phyloP scores from a whole-genome alignment of 2,888 invertebrate genomes.

The Dendrolimus pini region DNA sequence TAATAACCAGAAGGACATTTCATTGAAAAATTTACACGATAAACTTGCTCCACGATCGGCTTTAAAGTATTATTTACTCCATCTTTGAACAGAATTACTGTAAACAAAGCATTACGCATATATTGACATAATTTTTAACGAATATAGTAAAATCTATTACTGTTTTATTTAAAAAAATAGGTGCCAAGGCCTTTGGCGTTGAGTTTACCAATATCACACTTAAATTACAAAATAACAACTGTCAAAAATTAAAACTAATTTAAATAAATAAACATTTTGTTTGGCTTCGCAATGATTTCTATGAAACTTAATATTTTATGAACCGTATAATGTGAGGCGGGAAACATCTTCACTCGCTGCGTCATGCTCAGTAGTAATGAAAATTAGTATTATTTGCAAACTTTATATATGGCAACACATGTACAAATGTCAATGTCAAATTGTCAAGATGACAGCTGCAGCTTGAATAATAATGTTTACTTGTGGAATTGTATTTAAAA shows the following conservation, averaged over 20 bases:
- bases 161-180: conserved; percentile 18
- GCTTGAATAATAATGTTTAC: too few species aligned
- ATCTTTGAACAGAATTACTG: conserved; percentile 27
- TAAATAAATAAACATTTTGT: too few species aligned
- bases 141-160: background rate
- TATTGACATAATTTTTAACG: background rate
- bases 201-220: conserved; percentile 26
- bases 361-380: too few species aligned
- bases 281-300: too few species aligned
- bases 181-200: conserved; percentile 20
- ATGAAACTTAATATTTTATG: too few species aligned
- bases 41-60: conserved; percentile 19
- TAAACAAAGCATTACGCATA: conserved; percentile 7
- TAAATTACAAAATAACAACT: conserved; percentile 28
- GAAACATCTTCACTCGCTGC: too few species aligned
- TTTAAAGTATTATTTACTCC: conserved; percentile 20
- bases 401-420: too few species aligned
- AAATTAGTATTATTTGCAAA: too few species aligned
- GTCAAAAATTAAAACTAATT: conserved; percentile 9
- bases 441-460: too few species aligned
- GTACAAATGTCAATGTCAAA: too few species aligned
- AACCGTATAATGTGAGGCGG: too few species aligned
- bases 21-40: conserved; percentile 27
- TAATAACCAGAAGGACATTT: conserved; percentile 38
- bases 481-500: too few species aligned